Conservation (phyloP, 2,113 vertebrate species). For the Protobothrops flavoviridis region DNA sequence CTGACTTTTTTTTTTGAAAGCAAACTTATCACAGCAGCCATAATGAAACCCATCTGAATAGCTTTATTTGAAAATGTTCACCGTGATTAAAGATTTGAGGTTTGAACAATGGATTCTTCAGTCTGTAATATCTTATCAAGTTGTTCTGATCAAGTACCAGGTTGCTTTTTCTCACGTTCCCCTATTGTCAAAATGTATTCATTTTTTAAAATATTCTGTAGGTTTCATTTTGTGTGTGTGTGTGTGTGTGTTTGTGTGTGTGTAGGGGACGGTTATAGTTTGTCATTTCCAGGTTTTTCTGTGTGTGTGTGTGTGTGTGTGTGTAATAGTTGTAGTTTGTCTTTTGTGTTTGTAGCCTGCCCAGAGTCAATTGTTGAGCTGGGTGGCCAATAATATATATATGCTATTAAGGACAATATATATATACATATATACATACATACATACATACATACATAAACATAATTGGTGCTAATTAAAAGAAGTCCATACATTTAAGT, state of each 20-base stretch:
- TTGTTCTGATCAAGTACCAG: not conserved
- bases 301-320: too few relatives aligned
- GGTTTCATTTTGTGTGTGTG: not conserved
- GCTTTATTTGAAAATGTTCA: constrained; percentile 30
- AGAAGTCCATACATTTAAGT: not conserved
- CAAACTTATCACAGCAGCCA: constrained; percentile 30
- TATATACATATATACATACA: too few relatives aligned
- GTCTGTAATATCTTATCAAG: constrained; percentile 42
- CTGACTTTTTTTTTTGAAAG: constrained; percentile 25
- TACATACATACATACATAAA: too few relatives aligned
- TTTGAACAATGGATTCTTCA: constrained; percentile 47
- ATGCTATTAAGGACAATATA: too few relatives aligned
- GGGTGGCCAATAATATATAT: not conserved
- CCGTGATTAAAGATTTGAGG: constrained; percentile 1
- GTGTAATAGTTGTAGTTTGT: not conserved
- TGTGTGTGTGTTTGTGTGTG: too few relatives aligned
- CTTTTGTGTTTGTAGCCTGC: not conserved
- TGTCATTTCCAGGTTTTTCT: not conserved
- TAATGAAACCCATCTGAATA: constrained; percentile 49
- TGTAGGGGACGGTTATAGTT: not conserved
- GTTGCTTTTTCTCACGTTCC: not conserved
- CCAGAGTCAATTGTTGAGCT: not conserved
- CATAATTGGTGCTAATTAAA: not conserved
- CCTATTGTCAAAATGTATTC: not conserved
- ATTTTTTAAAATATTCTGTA: not conserved